A percentile compares a stretch with the other conserved stretches of the same genome.
Conservation (phyloP, 1,140 invertebrate genomes). For the Lordiphosa clarofinis region DNA sequence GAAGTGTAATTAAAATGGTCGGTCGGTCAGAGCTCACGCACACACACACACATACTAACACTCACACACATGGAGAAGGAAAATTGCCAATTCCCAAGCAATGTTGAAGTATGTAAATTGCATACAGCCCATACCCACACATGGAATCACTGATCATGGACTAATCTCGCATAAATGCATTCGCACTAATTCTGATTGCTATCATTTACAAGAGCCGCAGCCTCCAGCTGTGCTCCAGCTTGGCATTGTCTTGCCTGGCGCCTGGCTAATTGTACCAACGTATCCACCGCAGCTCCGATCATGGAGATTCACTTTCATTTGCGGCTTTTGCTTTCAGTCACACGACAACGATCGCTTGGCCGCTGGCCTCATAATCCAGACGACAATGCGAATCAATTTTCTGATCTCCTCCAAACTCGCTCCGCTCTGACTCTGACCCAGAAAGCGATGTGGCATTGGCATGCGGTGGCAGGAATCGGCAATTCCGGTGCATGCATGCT, state of each 20-base stretch:
- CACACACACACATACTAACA: background rate
- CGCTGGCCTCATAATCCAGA: constrained; percentile 47
- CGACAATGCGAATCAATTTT: constrained; percentile 49
- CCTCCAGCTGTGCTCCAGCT: constrained; percentile 27
- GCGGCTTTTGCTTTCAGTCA: constrained; percentile 61
- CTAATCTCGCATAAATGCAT: constrained; percentile 69
- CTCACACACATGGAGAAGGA: constrained; percentile 21
- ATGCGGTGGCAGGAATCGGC: constrained; percentile 48
- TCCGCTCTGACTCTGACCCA: constrained; percentile 49
- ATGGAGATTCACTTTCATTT: constrained; percentile 66
- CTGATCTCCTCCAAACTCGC: constrained; percentile 41
- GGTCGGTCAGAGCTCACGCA: constrained; percentile 27
- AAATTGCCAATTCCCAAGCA: constrained; percentile 23
- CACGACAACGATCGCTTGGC: constrained; percentile 29
- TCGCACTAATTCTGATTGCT: constrained; percentile 76
- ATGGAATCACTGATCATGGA: constrained; percentile 8
- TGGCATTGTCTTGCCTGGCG: constrained; percentile 40
- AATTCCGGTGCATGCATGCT: constrained; percentile 60
- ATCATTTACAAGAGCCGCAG: constrained; percentile 50
- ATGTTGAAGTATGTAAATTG: constrained; percentile 61
- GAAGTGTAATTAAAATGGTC: constrained; percentile 62
- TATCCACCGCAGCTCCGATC: constrained; percentile 10
- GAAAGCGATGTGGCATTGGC: constrained; percentile 52
- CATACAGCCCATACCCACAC: constrained; percentile 21
- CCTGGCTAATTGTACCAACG: constrained; percentile 26